Percentiles rank a stretch among this genome's conserved stretches.
Evolutionary conservation across 64 coral and sea anemone species (phyloP).

Genomic region (Platygyra sinensis): DNA sequence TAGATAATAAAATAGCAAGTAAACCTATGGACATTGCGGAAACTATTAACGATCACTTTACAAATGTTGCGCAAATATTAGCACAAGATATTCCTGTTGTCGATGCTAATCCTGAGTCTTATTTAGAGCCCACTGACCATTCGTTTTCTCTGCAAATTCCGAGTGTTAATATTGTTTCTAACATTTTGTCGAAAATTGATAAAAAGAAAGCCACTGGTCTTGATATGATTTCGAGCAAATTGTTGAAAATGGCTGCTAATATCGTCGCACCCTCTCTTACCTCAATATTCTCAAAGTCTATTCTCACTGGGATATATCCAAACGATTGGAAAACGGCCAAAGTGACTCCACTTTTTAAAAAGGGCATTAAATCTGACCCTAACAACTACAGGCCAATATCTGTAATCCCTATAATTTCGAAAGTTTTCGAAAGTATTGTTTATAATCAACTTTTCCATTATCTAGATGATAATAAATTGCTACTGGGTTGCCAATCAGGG

Average conservation of each 20-base stretch:
- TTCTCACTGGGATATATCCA: constrained; percentile 48
- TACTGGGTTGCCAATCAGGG: constrained; percentile 44
- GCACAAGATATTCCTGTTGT: neutral
- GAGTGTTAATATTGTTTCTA: neutral
- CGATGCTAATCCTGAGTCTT: neutral
- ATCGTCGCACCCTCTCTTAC: constrained; percentile 54
- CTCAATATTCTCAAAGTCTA: constrained; percentile 31
- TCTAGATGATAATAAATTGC: constrained; percentile 49
- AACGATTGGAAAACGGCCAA: constrained; percentile 56
- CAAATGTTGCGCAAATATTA: neutral
- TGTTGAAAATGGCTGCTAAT: constrained; percentile 51
- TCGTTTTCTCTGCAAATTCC: neutral
- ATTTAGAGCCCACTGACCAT: neutral
- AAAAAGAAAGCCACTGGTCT: constrained; percentile 10
- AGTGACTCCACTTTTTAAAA: constrained; percentile 59
- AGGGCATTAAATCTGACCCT: constrained; percentile 31
- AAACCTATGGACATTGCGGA: neutral
- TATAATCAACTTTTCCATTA: no score
- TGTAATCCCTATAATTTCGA: neutral
- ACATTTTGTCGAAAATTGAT: constrained; percentile 5
- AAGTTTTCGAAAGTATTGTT: constrained; percentile 10
- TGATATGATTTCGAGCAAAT: constrained; percentile 6
- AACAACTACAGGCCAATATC: constrained; percentile 62
- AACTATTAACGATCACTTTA: neutral
- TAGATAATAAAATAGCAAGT: neutral